Percentiles rank a stretch among this genome's conserved stretches.
phyloP scores from a whole-genome alignment of 2,113 vertebrate species.

The Nicator chloris region DNA sequence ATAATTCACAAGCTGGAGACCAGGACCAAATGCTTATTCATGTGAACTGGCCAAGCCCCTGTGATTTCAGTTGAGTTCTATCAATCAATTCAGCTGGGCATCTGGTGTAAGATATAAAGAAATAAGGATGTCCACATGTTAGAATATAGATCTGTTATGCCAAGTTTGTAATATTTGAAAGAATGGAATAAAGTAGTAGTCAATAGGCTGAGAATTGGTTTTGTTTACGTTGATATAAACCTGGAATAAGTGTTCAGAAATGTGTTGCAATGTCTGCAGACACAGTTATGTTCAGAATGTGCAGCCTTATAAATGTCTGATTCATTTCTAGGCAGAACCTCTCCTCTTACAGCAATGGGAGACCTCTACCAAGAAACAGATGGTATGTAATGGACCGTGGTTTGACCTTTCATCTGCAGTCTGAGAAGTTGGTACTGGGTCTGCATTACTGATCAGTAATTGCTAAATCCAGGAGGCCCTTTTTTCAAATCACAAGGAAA shows the following conservation, averaged over 20 bases:
- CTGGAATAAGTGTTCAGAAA: neutral
- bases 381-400: rapidly evolving
- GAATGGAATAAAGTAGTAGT: neutral
- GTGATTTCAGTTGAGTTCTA: neutral
- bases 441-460: neutral
- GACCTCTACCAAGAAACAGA: neutral
- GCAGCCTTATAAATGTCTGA: neutral
- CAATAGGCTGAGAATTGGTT: neutral
- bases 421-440: neutral
- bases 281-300: neutral
- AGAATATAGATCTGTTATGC: neutral
- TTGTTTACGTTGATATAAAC: neutral
- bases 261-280: neutral
- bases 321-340: neutral
- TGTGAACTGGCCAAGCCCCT: neutral
- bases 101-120: neutral
- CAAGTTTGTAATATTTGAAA: neutral
- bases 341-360: neutral
- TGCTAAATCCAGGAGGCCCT: neutral
- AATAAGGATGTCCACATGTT: neutral
- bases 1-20: neutral
- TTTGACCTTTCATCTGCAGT: neutral
- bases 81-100: neutral
- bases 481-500: neutral
- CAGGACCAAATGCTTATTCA: neutral